A percentile compares a stretch with the other conserved stretches of the same genome.
Conservation (phyloP, 2,888 invertebrate species). For the Beris morrisii region DNA sequence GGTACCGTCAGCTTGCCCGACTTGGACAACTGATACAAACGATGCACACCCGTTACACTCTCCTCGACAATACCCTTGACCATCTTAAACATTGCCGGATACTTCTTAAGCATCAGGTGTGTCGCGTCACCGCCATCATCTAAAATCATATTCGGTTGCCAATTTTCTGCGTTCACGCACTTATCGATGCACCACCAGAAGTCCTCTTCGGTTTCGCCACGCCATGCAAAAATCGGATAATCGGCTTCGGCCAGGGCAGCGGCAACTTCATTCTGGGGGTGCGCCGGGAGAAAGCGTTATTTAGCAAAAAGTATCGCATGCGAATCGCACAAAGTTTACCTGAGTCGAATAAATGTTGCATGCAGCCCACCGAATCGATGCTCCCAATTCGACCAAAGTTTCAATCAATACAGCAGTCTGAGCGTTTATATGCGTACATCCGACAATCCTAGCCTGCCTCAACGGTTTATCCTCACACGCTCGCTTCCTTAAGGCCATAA, state of each 20-base stretch:
- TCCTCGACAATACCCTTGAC: slow-evolving; percentile 97
- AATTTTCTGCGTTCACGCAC: slow-evolving; percentile 86
- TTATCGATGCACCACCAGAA: slow-evolving; percentile 99
- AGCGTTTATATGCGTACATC: slow-evolving; percentile 97
- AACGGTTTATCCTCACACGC: slow-evolving; percentile 93
- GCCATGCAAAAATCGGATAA: slow-evolving; percentile 93
- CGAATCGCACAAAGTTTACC: slow-evolving; percentile 54
- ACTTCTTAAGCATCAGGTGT: slow-evolving; percentile 94
- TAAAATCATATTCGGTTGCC: slow-evolving; percentile 98
- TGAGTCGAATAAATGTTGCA: slow-evolving; percentile 98
- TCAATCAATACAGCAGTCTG: slow-evolving; percentile 96
- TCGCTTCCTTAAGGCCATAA: slow-evolving; percentile 89
- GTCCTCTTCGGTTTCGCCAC: slow-evolving; percentile 95
- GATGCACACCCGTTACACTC: slow-evolving; percentile 97
- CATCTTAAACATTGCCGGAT: slow-evolving; percentile 88
- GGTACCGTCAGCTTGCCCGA: slow-evolving; percentile 92
- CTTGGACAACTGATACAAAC: slow-evolving; percentile 93
- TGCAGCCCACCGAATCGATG: slow-evolving; percentile 93
- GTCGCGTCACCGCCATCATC: slow-evolving; percentile 98
- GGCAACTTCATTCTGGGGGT: slow-evolving; percentile 88
- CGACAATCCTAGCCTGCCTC: slow-evolving; percentile 93
- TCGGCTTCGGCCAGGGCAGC: slow-evolving; percentile 91
- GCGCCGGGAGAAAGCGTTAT: background rate
- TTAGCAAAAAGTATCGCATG: background rate
- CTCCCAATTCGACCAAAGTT: slow-evolving; percentile 84